Conservation (phyloP, 2,888 invertebrate genomes). For the Polymixis flavicincta region DNA sequence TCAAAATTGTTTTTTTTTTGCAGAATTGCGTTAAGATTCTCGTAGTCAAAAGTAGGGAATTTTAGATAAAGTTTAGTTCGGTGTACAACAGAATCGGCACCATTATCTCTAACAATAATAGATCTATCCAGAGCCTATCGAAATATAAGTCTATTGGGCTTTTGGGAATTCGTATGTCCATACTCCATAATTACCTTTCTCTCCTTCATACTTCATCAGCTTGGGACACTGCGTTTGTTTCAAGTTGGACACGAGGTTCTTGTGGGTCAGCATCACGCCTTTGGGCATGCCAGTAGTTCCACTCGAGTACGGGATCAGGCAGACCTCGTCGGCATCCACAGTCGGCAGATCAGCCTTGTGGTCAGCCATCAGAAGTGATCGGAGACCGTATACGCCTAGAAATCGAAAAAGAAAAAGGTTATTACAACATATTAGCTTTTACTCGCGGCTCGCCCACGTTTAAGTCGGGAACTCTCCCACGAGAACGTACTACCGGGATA, state of each 20-base stretch:
- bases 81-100: no score
- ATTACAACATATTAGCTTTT: background rate
- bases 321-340: slow-evolving; percentile 88
- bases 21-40: no score
- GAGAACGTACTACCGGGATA: background rate
- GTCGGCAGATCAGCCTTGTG: slow-evolving; percentile 84
- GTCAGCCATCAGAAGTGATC: slow-evolving; percentile 84
- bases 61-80: no score
- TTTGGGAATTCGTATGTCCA: background rate
- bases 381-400: slow-evolving; percentile 86
- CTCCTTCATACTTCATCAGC: slow-evolving; percentile 84
- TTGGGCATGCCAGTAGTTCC: slow-evolving; percentile 96
- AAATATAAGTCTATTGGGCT: background rate
- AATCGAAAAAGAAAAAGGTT: slow-evolving; percentile 33
- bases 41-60: no score
- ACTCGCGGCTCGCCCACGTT: background rate
- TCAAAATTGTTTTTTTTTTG: no score
- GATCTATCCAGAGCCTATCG: no score
- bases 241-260: slow-evolving; percentile 91
- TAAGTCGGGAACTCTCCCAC: background rate
- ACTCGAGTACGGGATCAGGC: slow-evolving; percentile 92
- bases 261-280: slow-evolving; percentile 94
- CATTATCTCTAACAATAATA: background rate
- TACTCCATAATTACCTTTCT: slow-evolving; percentile 76
- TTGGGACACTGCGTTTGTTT: slow-evolving; percentile 86